A percentile compares a stretch with the other conserved stretches of the same genome.
Evolutionary conservation across 2,888 invertebrate genomes (phyloP).

Genomic region (Cecidostiba fungosa): DNA sequence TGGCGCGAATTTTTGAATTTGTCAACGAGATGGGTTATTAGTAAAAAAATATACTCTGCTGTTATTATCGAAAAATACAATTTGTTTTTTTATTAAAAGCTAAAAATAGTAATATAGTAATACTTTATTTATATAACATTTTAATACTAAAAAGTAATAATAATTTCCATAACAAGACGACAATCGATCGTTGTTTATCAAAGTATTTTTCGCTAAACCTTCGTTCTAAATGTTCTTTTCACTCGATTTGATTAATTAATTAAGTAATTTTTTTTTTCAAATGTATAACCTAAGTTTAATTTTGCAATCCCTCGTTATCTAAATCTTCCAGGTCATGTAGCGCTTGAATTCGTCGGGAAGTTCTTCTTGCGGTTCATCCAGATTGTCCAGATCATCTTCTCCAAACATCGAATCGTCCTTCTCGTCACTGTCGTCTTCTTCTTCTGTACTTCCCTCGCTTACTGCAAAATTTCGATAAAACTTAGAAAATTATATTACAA

Average conservation of each 20-base stretch:
- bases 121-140: not conserved
- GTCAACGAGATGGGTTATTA: not conserved
- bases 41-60: not conserved
- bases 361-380: conserved; percentile 61
- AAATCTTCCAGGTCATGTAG: conserved; percentile 64
- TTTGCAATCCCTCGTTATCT: not conserved
- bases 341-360: conserved; percentile 63
- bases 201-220: not conserved
- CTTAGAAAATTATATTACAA: not conserved
- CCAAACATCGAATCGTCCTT: conserved; percentile 48
- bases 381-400: conserved; percentile 54
- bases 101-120: conserved; percentile 4
- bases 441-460: not conserved
- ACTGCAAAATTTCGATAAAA: not conserved
- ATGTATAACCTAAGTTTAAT: not conserved
- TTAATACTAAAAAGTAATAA: not conserved
- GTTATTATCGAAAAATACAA: conserved; percentile 33
- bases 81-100: not conserved
- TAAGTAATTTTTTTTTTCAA: not conserved
- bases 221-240: not conserved
- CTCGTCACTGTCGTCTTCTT: conserved; percentile 41
- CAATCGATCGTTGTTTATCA: not conserved
- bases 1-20: conserved; percentile 37
- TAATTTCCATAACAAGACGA: not conserved
- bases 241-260: not conserved